These are phyloP conservation scores for Andrena camellia DNA, from an alignment of 2,888 invertebrate genomes.

Conservation along the genomic window DNA sequence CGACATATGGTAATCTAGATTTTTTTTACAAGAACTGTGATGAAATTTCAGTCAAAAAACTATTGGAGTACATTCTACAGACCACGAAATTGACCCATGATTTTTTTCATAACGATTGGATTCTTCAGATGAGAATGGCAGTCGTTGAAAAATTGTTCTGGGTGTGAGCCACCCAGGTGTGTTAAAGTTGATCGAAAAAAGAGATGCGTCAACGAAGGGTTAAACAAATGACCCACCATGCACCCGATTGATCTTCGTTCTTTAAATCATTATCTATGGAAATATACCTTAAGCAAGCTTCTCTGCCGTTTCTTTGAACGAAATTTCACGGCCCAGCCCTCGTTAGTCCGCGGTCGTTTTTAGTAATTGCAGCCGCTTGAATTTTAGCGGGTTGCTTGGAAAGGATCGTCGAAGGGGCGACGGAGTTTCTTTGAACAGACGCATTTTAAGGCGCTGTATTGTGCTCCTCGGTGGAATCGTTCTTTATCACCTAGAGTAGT, in stretches of 20 bases:
- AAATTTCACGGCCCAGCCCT: neutral
- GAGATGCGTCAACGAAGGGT: too few species aligned
- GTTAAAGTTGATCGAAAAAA: too few species aligned
- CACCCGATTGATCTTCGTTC: neutral
- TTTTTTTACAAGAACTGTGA: too few species aligned
- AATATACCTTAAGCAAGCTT: neutral
- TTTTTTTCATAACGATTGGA: too few species aligned
- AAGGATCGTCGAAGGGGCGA: slow-evolving; percentile 15
- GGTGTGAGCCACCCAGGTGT: too few species aligned
- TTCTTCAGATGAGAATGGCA: too few species aligned
- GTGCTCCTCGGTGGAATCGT: neutral
- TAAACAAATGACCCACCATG: neutral
- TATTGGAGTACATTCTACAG: too few species aligned
- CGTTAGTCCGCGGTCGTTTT: slow-evolving; percentile 21
- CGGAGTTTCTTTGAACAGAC: neutral
- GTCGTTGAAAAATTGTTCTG: too few species aligned
- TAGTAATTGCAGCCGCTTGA: slow-evolving; percentile 19
- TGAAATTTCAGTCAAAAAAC: too few species aligned
- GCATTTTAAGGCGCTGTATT: neutral
- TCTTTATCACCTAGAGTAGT: neutral
- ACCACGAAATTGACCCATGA: too few species aligned
- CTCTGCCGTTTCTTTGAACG: neutral
- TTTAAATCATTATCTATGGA: neutral
- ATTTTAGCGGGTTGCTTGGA: slow-evolving; percentile 2
- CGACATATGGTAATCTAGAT: too few species aligned